Base-by-base conservation (phyloP, 2,888 invertebrate genomes). In the Papilio demoleus region DNA sequence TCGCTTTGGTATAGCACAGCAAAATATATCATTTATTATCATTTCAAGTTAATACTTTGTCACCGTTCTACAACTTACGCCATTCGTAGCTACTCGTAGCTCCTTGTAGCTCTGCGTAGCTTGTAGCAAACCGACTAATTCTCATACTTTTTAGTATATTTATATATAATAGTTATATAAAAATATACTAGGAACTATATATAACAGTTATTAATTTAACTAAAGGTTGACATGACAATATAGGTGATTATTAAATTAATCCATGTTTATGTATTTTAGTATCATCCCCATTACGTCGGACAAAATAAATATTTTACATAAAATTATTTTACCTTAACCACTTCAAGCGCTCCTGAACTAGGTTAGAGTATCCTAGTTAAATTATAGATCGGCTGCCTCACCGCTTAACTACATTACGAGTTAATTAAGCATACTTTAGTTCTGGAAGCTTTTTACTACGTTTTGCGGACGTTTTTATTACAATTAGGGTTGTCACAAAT, bases 301-400 rank as follows among this genome's bases (percentile, higher is more conserved):
- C 5, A 50, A 50, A 50, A 14, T 31, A n/a, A n/a, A n/a, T 27
- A 24, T 50, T 50, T 50, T 50, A 22, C 11, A 6, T 4, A 12
- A 50, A 24, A 12, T 24, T 24, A 50, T 14, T 24, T 24, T 24
- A 19, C 22, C 22, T 27, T 12, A 27, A 27, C 19, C 24, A 27
- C 24, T 50, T 50, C 50, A 50, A 50, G 6, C 14, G 12, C 22
- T 50, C 50, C n/a, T 50, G 6, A 24, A 50, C 22, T 47, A 42
- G 50, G 50, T 50, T 24, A 24, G 14, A 50, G 24, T 1, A 50
- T 24, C 24, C 50, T 50, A 27, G 50, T 50, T 50, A 27, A 53
- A 53, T 53, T 53, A 53, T 53, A 53, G 50, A 53, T 53, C 50
- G 14, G 50, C 24, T 53, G 50, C 50, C 50, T 53, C 50, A 53